phyloP scores from a whole-genome alignment of 2,113 vertebrate species.

The Ciconia maguari region DNA sequence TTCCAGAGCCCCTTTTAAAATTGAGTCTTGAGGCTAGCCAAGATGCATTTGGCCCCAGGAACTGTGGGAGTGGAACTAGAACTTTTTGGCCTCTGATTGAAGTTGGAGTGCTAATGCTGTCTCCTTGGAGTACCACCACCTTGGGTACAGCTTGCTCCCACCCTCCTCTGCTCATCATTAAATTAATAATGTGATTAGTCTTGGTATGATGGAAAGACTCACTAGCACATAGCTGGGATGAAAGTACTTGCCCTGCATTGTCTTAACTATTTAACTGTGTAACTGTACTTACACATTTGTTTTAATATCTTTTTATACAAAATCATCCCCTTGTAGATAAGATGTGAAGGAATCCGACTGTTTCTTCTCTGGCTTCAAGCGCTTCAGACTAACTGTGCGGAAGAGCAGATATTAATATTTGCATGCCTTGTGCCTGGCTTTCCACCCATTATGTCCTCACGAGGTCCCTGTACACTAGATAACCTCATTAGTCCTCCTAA shows the following conservation, averaged over 20 bases:
- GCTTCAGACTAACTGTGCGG: slow-evolving; percentile 91
- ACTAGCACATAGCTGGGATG: too few species aligned
- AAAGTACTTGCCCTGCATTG: not conserved
- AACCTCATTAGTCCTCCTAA: slow-evolving; percentile 87
- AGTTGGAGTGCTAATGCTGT: not conserved
- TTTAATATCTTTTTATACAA: not conserved
- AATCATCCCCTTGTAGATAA: slow-evolving; percentile 77
- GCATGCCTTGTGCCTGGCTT: slow-evolving; percentile 97
- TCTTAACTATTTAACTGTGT: not conserved
- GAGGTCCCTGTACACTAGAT: slow-evolving; percentile 92
- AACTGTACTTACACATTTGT: not conserved
- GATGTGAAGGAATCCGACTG: slow-evolving; percentile 95
- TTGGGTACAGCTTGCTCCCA: not conserved
- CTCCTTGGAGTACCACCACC: not conserved
- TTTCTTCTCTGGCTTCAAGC: slow-evolving; percentile 98
- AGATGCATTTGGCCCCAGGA: not conserved
- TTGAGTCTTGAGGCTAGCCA: not conserved
- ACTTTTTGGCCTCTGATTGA: not conserved
- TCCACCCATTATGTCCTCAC: slow-evolving; percentile 84
- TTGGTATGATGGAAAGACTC: not conserved
- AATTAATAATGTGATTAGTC: not conserved
- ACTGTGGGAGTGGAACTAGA: not conserved
- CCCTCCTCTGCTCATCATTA: not conserved
- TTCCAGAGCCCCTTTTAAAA: not conserved
- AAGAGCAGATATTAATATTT: slow-evolving; percentile 94